Evolutionary conservation across 2,797 vertebrate species (phyloP).

Genomic region (Hippocampus kuda): DNA sequence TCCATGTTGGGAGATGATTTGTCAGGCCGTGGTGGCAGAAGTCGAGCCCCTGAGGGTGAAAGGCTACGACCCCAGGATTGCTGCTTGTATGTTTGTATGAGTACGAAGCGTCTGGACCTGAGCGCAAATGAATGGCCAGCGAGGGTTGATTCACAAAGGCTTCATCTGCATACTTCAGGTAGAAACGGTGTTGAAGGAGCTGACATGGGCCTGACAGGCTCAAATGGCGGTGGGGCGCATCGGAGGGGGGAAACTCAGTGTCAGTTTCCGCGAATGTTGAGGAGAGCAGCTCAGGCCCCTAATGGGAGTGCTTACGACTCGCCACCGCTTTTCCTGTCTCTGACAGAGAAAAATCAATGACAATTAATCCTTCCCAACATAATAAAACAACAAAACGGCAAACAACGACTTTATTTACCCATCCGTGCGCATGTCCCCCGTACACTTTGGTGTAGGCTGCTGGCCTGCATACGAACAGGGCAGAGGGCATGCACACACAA

Average conservation of each 20-base stretch:
- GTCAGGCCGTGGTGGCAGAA: slow-evolving; percentile 95
- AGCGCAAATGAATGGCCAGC: slow-evolving; percentile 79
- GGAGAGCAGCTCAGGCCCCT: slow-evolving; percentile 29
- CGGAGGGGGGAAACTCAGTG: slow-evolving; percentile 37
- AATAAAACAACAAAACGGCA: slow-evolving; percentile 84
- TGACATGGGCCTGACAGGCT: slow-evolving; percentile 94
- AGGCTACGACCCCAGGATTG: slow-evolving; percentile 96
- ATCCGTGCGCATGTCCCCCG: slow-evolving; percentile 51
- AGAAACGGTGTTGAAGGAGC: slow-evolving; percentile 90
- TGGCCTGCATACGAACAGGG: slow-evolving; percentile 53
- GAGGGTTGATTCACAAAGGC: slow-evolving; percentile 73
- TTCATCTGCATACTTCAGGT: slow-evolving; percentile 98
- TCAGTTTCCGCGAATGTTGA: slow-evolving; percentile 23
- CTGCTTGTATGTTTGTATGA: slow-evolving; percentile 61
- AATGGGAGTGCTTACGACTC: slow-evolving; percentile 72
- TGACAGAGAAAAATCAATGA: slow-evolving; percentile 86
- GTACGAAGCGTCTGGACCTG: slow-evolving; percentile 68
- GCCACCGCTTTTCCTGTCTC: slow-evolving; percentile 68
- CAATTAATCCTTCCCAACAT: slow-evolving; percentile 80
- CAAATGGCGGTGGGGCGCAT: slow-evolving; percentile 71
- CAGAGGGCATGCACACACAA: slow-evolving; percentile 41
- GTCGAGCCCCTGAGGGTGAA: slow-evolving; percentile 98
- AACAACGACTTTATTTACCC: slow-evolving; percentile 88
- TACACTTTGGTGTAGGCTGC: slow-evolving; percentile 48
- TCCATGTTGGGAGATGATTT: slow-evolving; percentile 84